Base-by-base conservation (phyloP, 2,888 invertebrate genomes). In the Pollenia amentaria region DNA sequence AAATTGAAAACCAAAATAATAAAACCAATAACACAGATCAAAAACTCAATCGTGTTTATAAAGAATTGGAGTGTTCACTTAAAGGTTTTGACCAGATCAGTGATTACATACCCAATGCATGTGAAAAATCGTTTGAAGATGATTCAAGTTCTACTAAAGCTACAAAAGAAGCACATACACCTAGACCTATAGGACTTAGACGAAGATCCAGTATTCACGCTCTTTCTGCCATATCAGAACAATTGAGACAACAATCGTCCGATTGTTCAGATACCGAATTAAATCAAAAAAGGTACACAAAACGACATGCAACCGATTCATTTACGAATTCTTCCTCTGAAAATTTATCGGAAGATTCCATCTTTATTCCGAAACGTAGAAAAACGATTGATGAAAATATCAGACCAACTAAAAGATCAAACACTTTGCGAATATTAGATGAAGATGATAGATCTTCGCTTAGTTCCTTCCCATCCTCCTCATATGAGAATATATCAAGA, bases 1-100 rank as follows among this genome's bases (percentile, higher is more conserved):
- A 57, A 55, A 29, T 29, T 1, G 42, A 51, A 38, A 21, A 0
- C 7, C 40, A 51, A n/a, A 38, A 60, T 48, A 48, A 84, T 7
- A 12, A 78, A 57, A 2, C 38, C 40, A 48, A 38, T 46, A 53
- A 1, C 16, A 3, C 40, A 57, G 44, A 65, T 7, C 14, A 42
- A 16, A 75, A 77, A 73, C 38, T 72, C 0, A 78, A 57, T 69
- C 82, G 86, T 4, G 44, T 70, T 18, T 79, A 84, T 51, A 88
- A 76, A 11, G 81, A 84, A 55, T 77, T 89, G 21, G 77, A 82
- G 11, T 88, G 88, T 21, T 88, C 87, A 42, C 14, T 88, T 42
- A 88, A 82, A n/a, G 89, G 89, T 3, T 89, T 86, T 64, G 84
- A 88, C 65, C 38, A 86, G 8, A n/a, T 89, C n/a, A 14, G 65